A percentile compares a stretch with the other conserved stretches of the same genome.
Evolutionary conservation across 2,888 invertebrate species (phyloP).

Genomic region (Aleiodes leptofemur): DNA sequence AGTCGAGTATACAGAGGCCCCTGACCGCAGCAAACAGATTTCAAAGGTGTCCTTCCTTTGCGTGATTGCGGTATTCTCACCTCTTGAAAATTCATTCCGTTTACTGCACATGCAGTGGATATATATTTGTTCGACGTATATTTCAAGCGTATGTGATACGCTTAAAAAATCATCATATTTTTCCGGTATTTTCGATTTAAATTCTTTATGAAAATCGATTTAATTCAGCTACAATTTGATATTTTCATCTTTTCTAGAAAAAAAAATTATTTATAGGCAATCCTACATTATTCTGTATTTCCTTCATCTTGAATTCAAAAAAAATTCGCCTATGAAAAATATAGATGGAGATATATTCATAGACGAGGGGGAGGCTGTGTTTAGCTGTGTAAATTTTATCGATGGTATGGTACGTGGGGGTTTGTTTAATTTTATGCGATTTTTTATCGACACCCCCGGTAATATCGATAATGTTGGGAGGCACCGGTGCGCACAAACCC

Average conservation of each 20-base stretch:
- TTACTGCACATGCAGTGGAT: background rate
- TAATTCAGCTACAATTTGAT: too few species aligned
- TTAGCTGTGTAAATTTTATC: slow-evolving; percentile 63
- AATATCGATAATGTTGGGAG: slow-evolving; percentile 74
- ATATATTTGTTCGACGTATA: background rate
- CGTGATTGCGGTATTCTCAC: slow-evolving; percentile 41
- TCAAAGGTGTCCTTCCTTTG: slow-evolving; percentile 41
- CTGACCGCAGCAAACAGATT: slow-evolving; percentile 45
- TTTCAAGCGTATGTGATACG: too few species aligned
- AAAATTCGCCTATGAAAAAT: too few species aligned
- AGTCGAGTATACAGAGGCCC: slow-evolving; percentile 20
- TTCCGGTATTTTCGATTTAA: too few species aligned
- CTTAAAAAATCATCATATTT: too few species aligned
- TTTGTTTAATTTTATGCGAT: slow-evolving; percentile 75
- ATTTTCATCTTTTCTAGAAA: too few species aligned
- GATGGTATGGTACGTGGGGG: slow-evolving; percentile 63
- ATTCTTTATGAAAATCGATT: too few species aligned
- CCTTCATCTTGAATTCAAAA: too few species aligned
- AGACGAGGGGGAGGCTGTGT: background rate
- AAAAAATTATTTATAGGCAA: too few species aligned
- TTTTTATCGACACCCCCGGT: slow-evolving; percentile 75
- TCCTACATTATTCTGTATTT: too few species aligned
- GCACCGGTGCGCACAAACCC: slow-evolving; percentile 56
- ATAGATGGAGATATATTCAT: background rate
- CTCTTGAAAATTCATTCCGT: slow-evolving; percentile 32